These are phyloP conservation scores for Nematopogon swammerdamellus DNA, from an alignment of 2,888 invertebrate genomes.

Conservation along the genomic window DNA sequence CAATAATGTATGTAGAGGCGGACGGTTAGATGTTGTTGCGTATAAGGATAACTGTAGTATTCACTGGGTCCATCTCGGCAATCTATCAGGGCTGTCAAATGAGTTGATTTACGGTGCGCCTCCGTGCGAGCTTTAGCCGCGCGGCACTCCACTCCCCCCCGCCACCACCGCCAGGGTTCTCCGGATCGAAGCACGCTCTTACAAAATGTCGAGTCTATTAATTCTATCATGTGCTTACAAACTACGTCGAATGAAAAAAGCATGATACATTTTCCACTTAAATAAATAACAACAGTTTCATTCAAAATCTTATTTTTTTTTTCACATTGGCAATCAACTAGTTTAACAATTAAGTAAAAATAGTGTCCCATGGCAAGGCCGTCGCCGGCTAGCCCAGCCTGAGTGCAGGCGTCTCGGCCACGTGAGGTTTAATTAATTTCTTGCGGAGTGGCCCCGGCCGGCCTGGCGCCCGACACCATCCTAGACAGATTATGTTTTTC, in stretches of 20 bases:
- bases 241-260: too few relatives aligned
- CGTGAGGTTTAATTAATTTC: not conserved
- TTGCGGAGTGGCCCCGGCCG: too few relatives aligned
- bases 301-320: too few relatives aligned
- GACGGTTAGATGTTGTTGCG: slow-evolving; percentile 7
- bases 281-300: too few relatives aligned
- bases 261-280: too few relatives aligned
- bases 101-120: slow-evolving; percentile 23
- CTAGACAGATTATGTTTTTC: not conserved
- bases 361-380: too few relatives aligned
- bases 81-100: slow-evolving; percentile 28
- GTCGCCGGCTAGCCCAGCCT: too few relatives aligned
- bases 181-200: not conserved
- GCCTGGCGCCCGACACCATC: not conserved
- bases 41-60: slow-evolving; percentile 11
- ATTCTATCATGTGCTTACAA: not conserved
- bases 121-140: slow-evolving; percentile 9
- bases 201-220: not conserved
- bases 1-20: slow-evolving; percentile 15
- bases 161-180: not conserved
- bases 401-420: too few relatives aligned
- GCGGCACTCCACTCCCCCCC: not conserved
- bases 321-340: too few relatives aligned
- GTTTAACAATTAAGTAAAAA: too few relatives aligned
- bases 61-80: slow-evolving; percentile 20